Conservation (phyloP, 92 coral and sea anemone species). For the Pocillopora grandis region DNA sequence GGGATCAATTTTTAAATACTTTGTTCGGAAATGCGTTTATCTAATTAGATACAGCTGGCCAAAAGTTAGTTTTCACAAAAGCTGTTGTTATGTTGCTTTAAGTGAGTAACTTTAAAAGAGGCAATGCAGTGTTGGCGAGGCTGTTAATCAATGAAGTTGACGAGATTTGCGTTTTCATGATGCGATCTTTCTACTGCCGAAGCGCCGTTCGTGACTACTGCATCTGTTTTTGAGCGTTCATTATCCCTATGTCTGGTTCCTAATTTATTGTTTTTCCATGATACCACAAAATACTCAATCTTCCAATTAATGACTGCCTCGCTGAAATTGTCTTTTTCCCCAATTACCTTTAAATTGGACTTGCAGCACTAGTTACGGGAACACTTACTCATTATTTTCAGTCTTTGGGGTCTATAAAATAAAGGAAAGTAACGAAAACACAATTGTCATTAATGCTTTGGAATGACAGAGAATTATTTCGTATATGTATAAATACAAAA, state of each 20-base stretch:
- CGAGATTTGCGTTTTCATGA: background rate
- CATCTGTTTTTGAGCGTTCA: background rate
- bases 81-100: background rate
- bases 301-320: constrained; percentile 13
- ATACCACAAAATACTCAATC: constrained; percentile 17
- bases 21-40: constrained; percentile 2
- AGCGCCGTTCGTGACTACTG: background rate
- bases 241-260: background rate
- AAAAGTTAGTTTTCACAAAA: background rate
- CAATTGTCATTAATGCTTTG: background rate
- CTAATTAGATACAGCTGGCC: constrained; percentile 3
- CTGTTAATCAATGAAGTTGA: too few relatives aligned
- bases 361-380: background rate
- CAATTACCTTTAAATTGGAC: constrained; percentile 11
- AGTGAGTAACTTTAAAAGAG: too few relatives aligned
- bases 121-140: too few relatives aligned
- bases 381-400: background rate
- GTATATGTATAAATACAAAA: too few relatives aligned
- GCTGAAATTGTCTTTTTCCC: constrained; percentile 18
- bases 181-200: background rate
- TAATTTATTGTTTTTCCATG: background rate
- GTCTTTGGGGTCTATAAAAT: background rate
- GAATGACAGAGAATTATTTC: background rate
- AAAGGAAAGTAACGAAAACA: background rate
- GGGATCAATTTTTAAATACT: constrained; percentile 24